These are phyloP conservation scores for Triplophysa yarkandensis DNA, from an alignment of 2,797 vertebrate species.

Conservation along the genomic window DNA sequence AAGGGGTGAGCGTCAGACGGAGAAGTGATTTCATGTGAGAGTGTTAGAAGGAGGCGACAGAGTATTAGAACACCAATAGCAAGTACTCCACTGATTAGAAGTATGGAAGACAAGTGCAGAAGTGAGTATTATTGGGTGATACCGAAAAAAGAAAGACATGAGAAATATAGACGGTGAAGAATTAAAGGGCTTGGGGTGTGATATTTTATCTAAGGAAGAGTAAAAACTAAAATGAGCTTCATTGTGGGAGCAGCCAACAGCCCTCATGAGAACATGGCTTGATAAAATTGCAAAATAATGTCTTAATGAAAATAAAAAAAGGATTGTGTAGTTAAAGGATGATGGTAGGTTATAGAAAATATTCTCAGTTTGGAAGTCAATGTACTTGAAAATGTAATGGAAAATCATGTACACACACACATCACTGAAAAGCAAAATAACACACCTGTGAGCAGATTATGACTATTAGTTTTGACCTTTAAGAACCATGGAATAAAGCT, in stretches of 20 bases:
- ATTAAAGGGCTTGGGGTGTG: neutral
- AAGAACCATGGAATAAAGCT: neutral
- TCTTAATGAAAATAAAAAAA: neutral
- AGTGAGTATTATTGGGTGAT: neutral
- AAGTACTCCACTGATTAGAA: conserved; percentile 3
- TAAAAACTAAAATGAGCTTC: neutral
- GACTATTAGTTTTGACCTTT: conserved; percentile 14
- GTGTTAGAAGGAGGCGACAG: conserved; percentile 17
- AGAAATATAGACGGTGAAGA: conserved; percentile 5
- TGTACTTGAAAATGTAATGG: neutral
- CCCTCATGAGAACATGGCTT: neutral
- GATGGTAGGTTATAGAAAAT: neutral
- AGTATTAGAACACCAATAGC: conserved; percentile 9
- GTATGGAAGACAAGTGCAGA: conserved; percentile 1
- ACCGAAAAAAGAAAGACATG: neutral
- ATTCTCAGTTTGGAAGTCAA: neutral
- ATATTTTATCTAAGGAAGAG: neutral
- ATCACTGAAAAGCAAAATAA: neutral
- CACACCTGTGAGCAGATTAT: neutral
- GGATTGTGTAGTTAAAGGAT: neutral
- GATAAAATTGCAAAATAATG: neutral
- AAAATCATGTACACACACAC: neutral
- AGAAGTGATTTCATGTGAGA: conserved; percentile 38
- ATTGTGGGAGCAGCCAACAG: neutral
- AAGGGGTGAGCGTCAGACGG: conserved; percentile 35